A percentile compares a stretch with the other conserved stretches of the same genome.
Evolutionary conservation across 2,113 vertebrate species (phyloP).

Genomic region (Malurus cyaneus): DNA sequence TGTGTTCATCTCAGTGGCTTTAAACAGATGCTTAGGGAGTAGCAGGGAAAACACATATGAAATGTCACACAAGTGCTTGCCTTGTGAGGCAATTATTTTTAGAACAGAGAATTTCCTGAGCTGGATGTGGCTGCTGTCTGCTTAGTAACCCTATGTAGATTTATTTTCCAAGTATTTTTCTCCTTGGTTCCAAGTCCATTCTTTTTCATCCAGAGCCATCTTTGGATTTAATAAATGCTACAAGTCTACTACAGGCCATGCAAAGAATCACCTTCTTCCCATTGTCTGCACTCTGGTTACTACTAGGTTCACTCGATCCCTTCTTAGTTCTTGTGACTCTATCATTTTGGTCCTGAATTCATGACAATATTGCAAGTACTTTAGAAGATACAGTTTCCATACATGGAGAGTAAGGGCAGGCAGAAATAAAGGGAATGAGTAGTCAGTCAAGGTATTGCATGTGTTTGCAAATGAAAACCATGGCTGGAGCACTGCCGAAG

Average conservation of each 20-base stretch:
- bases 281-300: neutral
- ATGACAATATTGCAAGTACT: neutral
- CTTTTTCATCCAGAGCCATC: neutral
- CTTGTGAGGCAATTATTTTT: conserved; percentile 25
- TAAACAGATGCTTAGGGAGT: neutral
- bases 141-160: neutral
- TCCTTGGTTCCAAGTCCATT: neutral
- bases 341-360: rapidly evolving
- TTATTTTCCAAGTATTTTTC: neutral
- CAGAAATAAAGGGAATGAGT: neutral
- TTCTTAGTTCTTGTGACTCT: neutral
- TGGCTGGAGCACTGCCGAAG: neutral
- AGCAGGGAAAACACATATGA: neutral
- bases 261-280: neutral
- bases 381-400: neutral
- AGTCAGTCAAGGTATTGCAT: neutral
- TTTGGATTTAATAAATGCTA: neutral
- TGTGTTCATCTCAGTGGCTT: neutral
- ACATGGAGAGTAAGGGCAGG: neutral
- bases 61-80: neutral
- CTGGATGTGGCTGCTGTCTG: neutral
- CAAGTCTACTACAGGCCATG: too few species aligned
- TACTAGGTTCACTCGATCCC: neutral
- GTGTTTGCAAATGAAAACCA: neutral
- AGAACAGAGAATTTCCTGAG: conserved; percentile 42